These are phyloP conservation scores for Drosophila paranaensis DNA, from an alignment of 2,888 invertebrate species.

Conservation along the genomic window DNA sequence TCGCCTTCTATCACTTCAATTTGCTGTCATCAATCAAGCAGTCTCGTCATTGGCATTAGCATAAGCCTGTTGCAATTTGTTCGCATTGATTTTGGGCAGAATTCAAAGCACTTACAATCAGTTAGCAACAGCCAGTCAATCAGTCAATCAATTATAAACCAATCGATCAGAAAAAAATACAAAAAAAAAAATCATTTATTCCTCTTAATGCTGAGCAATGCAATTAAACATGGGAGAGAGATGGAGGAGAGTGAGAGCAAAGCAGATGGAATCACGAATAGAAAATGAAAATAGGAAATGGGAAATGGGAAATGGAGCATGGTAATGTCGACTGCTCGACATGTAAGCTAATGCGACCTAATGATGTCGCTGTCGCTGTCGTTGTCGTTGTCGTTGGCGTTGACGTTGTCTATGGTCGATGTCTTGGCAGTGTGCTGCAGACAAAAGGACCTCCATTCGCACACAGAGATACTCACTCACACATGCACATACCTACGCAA, in stretches of 20 bases:
- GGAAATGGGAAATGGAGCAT: background rate
- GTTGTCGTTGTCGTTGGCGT: constrained; percentile 26
- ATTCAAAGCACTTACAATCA: constrained; percentile 19
- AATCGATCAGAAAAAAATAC: constrained; percentile 38
- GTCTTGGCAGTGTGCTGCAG: constrained; percentile 32
- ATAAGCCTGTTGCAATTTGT: constrained; percentile 10
- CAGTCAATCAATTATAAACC: constrained; percentile 41
- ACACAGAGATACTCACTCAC: background rate
- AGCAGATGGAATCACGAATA: background rate
- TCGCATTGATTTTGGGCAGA: background rate
- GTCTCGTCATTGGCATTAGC: constrained; percentile 1
- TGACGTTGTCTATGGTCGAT: constrained; percentile 16
- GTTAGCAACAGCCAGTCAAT: constrained; percentile 27
- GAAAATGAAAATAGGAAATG: background rate
- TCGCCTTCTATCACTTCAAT: no score
- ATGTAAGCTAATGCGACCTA: constrained; percentile 68
- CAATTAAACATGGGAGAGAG: constrained; percentile 38
- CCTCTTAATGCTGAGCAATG: constrained; percentile 25
- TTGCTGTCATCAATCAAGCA: background rate
- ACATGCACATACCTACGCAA: constrained; percentile 25
- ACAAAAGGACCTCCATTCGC: constrained; percentile 12
- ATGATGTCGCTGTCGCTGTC: constrained; percentile 43
- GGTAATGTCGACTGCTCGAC: constrained; percentile 41
- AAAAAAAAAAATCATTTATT: constrained; percentile 6
- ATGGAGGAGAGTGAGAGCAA: background rate